phyloP scores from a whole-genome alignment of 2,797 vertebrate species.

The Sebastes matsubarae region DNA sequence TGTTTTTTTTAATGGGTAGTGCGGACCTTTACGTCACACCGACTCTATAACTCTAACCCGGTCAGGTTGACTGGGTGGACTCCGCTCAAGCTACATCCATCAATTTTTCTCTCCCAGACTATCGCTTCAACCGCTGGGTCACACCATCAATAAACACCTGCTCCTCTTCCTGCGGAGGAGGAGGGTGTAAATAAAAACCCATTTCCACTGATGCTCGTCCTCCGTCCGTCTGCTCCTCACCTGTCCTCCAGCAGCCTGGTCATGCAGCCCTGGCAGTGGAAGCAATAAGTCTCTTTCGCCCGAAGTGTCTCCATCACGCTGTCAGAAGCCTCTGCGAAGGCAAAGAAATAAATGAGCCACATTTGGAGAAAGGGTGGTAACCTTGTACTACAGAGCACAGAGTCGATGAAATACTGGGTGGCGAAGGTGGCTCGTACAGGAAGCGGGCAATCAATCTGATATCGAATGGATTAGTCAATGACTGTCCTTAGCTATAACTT shows the following conservation, averaged over 20 bases:
- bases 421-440: constrained; percentile 15
- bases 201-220: constrained; percentile 20
- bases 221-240: constrained; percentile 78
- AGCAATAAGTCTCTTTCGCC: constrained; percentile 81
- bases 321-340: constrained; percentile 77
- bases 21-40: constrained; percentile 44
- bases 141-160: constrained; percentile 48
- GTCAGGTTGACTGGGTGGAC: constrained; percentile 38
- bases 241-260: constrained; percentile 84
- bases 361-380: constrained; percentile 45
- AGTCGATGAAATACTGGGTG: constrained; percentile 45
- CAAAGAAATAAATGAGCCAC: constrained; percentile 58
- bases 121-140: constrained; percentile 38
- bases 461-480: constrained; percentile 54
- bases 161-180: constrained; percentile 47
- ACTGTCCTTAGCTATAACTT: constrained; percentile 39
- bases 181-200: constrained; percentile 55
- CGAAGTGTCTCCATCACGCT: constrained; percentile 80
- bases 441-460: constrained; percentile 46
- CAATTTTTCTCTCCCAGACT: constrained; percentile 33
- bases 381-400: constrained; percentile 40
- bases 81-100: constrained; percentile 46
- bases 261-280: constrained; percentile 92
- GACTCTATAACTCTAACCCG: constrained; percentile 49
- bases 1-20: constrained; percentile 52